These are phyloP conservation scores for Meloe dianella DNA, from an alignment of 2,888 invertebrate genomes.

Conservation along the genomic window DNA sequence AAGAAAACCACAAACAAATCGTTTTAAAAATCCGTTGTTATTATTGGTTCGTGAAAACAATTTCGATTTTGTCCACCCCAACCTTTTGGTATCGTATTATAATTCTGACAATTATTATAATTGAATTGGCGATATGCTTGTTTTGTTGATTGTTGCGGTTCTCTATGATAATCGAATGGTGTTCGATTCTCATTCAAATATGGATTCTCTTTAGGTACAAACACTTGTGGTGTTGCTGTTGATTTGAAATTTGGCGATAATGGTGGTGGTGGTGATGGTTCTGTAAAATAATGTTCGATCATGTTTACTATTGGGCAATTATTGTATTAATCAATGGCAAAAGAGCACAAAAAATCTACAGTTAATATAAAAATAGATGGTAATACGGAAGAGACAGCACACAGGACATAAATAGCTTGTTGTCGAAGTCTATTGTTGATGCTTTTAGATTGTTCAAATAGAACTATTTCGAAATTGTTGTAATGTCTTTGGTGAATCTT, in stretches of 20 bases:
- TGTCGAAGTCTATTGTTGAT: background rate
- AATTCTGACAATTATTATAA: constrained; percentile 63
- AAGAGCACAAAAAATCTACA: background rate
- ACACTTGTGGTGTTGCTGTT: constrained; percentile 47
- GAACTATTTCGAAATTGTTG: constrained; percentile 54
- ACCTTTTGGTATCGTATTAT: constrained; percentile 84
- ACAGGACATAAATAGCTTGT: constrained; percentile 34
- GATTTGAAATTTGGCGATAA: constrained; percentile 52
- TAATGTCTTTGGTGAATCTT: constrained; percentile 39
- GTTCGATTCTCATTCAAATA: constrained; percentile 20
- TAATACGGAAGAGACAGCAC: constrained; percentile 1
- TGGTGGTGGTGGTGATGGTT: constrained; percentile 45
- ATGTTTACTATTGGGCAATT: constrained; percentile 1
- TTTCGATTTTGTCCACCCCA: constrained; percentile 73
- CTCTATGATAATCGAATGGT: constrained; percentile 22
- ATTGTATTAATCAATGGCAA: no score
- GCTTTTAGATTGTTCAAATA: constrained; percentile 52
- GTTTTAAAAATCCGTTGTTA: constrained; percentile 52
- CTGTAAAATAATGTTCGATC: constrained; percentile 46
- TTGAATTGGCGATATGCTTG: constrained; percentile 46
- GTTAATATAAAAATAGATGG: constrained; percentile 16
- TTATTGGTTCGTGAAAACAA: constrained; percentile 67
- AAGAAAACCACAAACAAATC: background rate
- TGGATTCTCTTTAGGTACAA: constrained; percentile 50
- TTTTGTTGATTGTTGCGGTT: constrained; percentile 28